Evolutionary conservation across 2,113 vertebrate genomes (phyloP).

Genomic region (Ptyas mucosa): DNA sequence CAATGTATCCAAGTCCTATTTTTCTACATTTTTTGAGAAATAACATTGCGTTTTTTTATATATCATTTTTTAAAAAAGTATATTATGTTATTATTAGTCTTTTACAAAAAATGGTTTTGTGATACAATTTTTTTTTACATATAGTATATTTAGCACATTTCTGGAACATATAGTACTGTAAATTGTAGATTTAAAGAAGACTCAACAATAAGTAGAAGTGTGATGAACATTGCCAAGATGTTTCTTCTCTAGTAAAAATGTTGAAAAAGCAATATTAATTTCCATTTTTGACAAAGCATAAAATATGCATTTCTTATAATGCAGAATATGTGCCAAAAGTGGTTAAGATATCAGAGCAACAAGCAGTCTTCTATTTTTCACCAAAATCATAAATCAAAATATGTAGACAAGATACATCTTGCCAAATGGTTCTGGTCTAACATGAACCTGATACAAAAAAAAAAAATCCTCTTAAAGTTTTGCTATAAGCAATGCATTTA

Average conservation of each 20-base stretch:
- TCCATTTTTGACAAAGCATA: not conserved
- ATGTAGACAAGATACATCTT: accelerated
- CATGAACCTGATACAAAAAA: not conserved
- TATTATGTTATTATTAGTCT: not conserved
- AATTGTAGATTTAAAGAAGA: not conserved
- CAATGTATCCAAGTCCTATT: not conserved
- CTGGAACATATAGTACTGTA: accelerated
- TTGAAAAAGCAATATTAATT: not conserved
- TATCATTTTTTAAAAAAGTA: not conserved
- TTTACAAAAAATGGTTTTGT: not conserved
- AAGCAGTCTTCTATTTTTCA: not conserved
- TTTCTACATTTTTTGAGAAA: not conserved
- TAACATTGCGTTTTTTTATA: not conserved
- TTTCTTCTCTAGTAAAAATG: not conserved
- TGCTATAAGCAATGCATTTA: not conserved
- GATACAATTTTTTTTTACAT: not conserved
- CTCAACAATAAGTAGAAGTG: not conserved
- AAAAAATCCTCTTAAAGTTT: not conserved
- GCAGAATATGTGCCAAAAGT: not conserved
- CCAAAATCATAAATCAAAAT: not conserved
- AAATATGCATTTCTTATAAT: not conserved
- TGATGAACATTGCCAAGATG: not conserved
- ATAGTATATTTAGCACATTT: not conserved
- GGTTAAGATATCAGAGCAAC: not conserved
- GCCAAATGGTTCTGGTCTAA: accelerated